phyloP scores from a whole-genome alignment of 2,888 invertebrate genomes.

The Oscheius sp. region DNA sequence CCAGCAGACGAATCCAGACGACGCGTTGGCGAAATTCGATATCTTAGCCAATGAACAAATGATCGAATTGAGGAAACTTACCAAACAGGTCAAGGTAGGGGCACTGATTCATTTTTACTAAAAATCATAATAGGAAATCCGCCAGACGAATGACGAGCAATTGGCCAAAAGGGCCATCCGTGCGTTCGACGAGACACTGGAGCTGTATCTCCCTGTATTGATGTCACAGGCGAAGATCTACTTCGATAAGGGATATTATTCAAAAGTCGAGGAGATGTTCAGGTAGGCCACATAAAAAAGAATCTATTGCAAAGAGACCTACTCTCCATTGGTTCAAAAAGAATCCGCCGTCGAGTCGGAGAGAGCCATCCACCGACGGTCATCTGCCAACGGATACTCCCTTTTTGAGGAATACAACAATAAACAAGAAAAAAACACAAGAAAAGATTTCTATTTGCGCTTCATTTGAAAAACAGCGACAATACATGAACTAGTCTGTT shows the following conservation, averaged over 20 bases:
- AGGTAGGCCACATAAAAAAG: too few relatives aligned
- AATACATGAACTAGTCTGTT: too few relatives aligned
- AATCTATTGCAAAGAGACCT: too few relatives aligned
- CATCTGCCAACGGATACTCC: too few relatives aligned
- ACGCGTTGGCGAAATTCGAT: conserved; percentile 94
- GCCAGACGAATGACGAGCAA: conserved; percentile 88
- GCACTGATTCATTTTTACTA: neutral
- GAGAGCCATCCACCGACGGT: too few relatives aligned
- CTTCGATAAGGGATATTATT: conserved; percentile 93
- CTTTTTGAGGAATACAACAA: neutral
- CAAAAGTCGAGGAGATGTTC: conserved; percentile 80
- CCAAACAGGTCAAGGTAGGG: conserved; percentile 81
- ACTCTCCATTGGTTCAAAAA: too few relatives aligned
- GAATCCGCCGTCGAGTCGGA: too few relatives aligned
- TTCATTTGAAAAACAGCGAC: neutral
- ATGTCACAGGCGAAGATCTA: conserved; percentile 99
- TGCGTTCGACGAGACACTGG: conserved; percentile 89
- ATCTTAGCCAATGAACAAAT: conserved; percentile 91
- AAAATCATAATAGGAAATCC: conserved; percentile 92
- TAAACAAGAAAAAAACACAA: neutral
- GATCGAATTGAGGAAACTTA: conserved; percentile 88
- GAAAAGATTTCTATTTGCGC: neutral
- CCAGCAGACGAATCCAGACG: conserved; percentile 94
- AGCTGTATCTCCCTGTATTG: conserved; percentile 90
- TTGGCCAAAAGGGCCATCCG: conserved; percentile 82